These are phyloP conservation scores for Pelmatolapia mariae DNA, from an alignment of 2,113 vertebrate species.

Conservation along the genomic window DNA sequence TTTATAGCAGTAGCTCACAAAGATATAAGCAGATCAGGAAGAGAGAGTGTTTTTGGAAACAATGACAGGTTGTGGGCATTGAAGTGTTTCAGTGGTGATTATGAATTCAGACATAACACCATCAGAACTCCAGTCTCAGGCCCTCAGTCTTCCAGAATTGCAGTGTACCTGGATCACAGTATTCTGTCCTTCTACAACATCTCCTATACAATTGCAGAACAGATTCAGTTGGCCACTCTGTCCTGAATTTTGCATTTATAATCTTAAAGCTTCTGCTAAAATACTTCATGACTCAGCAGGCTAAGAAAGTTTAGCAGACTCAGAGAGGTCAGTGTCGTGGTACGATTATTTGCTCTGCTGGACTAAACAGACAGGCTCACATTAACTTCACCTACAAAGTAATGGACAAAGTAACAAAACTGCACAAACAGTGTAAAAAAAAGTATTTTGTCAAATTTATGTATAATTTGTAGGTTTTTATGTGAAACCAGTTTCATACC, in stretches of 20 bases:
- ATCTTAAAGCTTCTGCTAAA: not conserved
- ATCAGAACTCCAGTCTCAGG: not conserved
- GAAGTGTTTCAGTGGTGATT: not conserved
- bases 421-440: not conserved
- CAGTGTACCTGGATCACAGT: not conserved
- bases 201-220: not conserved
- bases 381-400: fast-evolving
- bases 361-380: not conserved
- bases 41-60: not conserved
- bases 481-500: not conserved
- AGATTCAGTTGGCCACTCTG: not conserved
- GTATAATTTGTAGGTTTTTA: not conserved
- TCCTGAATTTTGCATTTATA: not conserved
- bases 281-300: fast-evolving
- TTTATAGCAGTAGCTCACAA: too few relatives aligned
- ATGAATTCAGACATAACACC: not conserved
- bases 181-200: not conserved
- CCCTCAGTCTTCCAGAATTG: not conserved
- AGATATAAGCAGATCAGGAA: not conserved
- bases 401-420: fast-evolving
- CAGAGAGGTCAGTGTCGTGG: fast-evolving
- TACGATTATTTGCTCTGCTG: fast-evolving
- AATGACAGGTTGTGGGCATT: not conserved
- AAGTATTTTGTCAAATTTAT: fast-evolving
- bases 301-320: fast-evolving